Base-by-base conservation (phyloP, 2,797 vertebrate species). In the Varecia variegata region DNA sequence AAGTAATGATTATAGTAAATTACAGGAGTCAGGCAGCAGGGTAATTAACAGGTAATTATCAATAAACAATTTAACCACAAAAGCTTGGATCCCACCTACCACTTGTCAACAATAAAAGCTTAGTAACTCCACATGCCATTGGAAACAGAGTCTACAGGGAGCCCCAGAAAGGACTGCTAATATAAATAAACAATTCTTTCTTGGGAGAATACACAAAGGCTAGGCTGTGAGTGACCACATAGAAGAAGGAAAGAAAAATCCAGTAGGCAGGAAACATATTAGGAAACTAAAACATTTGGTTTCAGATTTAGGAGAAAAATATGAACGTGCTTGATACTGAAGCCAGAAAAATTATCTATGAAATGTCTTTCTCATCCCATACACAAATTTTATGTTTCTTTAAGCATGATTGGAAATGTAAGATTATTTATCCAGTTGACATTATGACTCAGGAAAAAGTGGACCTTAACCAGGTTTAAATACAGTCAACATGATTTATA, bases 11-110 rank as follows among this genome's bases (percentile, higher is more conserved):
- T 95, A 83, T 83, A 95, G 98, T 97, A 95, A 98, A 98, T 98
- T 98, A 98, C 92, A 97, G 98, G 97, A 98, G 98, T 97, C 94
- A 97, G 98, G 97, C 98, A 97, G 97, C 86, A 90, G 12, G 88
- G 96, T 98, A 98, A 98, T 99, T 98, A 98, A 98, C 98, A 98
- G 98, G 98, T 98, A 98, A 98, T 99, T 98, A 98, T 97, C 98
- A 98, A 98, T 98, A 98, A 99, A 98, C 98, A 98, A 98, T 98
- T 98, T 98, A 97, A 98, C 98, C 98, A 97, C 98, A 97, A 96
- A 97, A 98, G 94, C 97, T 98, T 97, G 97, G 98, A 98, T 98
- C 96, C 98, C 97, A 98, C 98, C 98, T 98, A 96, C 98, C 95
- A 97, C 97, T 98, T 98, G 98, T 98, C 98, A 98, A 98, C 98